A percentile compares a stretch with the other conserved stretches of the same genome.
These are phyloP conservation scores for Synchiropus splendidus DNA, from an alignment of 2,113 vertebrate species.

Conservation along the genomic window DNA sequence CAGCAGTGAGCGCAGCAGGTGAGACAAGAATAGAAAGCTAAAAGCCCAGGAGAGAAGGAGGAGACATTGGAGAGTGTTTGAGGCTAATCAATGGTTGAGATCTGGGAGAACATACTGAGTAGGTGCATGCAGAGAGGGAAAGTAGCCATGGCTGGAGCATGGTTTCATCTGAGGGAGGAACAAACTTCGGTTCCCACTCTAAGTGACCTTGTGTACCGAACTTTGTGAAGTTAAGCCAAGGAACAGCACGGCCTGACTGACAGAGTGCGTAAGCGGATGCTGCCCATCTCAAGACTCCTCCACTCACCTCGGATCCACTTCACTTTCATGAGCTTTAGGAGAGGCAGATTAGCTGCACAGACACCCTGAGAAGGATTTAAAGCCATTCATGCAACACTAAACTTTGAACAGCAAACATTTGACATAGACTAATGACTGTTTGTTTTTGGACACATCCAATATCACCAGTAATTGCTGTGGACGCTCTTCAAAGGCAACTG, in stretches of 20 bases:
- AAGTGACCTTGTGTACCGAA: constrained; percentile 52
- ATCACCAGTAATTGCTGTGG: too few species aligned
- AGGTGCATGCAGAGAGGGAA: constrained; percentile 20
- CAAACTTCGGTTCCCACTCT: constrained; percentile 53
- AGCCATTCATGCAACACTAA: too few species aligned
- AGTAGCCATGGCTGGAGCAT: constrained; percentile 17
- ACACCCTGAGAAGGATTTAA: too few species aligned
- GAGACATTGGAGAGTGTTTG: constrained; percentile 20
- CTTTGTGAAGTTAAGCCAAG: constrained; percentile 52
- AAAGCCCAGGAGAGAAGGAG: constrained; percentile 21
- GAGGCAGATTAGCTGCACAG: too few species aligned
- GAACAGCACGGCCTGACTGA: constrained; percentile 50
- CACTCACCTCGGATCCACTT: background rate
- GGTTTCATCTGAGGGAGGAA: constrained; percentile 43
- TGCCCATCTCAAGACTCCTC: constrained; percentile 48
- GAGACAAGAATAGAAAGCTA: constrained; percentile 5
- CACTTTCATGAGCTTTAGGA: background rate
- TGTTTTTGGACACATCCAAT: too few species aligned
- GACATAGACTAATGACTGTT: too few species aligned
- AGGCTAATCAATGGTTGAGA: constrained; percentile 38
- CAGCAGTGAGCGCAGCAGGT: constrained; percentile 12
- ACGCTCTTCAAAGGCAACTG: too few species aligned
- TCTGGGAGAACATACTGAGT: constrained; percentile 27
- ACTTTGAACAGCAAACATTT: too few species aligned
- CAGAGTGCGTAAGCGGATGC: constrained; percentile 57